Evolutionary conservation across 2,888 invertebrate genomes (phyloP), one percentile per base, ranked within the genome.

Genomic region (Napeogenes sylphis): DNA sequence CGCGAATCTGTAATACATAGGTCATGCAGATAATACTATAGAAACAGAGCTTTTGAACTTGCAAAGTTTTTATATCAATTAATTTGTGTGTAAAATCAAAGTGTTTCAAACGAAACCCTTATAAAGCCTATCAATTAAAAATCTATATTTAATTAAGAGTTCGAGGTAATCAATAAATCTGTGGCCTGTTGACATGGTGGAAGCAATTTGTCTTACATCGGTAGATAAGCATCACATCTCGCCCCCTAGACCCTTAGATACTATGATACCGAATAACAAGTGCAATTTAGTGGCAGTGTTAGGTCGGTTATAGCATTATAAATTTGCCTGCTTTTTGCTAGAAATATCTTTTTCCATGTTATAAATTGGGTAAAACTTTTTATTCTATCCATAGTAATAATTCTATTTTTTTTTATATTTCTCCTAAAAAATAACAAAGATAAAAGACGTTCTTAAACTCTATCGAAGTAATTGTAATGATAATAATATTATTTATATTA

Each of bases 181-280:
- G 74, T 73, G 70, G 51, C 21, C 8, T 51, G 51, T 51, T 51
- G 51, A 51, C 51, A 51, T 51, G 10, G 79, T 83, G 79, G 81
- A 85, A 85, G 79, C 84, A 77, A 87, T 88, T 88, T 86, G 88
- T 89, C 87, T 88, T 79, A 82, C 83, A 81, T 73, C 72, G 63
- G 56, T 14, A 72, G 89, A 90, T 90, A 87, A 84, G 45, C 72
- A 88, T 88, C 87, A 55, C 55, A 32, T 53, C 56, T 62, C 61
- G 69, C 63, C 61, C 66, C 64, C 56, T 65, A 60, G 30, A 51
- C 51, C 51, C 53, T 56, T 55, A 55, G 56, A 63, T 56, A 60
- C 55, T 58, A 62, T 46, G 38, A 66, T 56, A 60, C 53, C n/a
- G 30, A 51, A 51, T 10, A 51, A 51, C 51, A 51, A 51, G 51